Base-by-base conservation (phyloP, 2,797 vertebrate genomes). In the Rousettus madagascariensis region DNA sequence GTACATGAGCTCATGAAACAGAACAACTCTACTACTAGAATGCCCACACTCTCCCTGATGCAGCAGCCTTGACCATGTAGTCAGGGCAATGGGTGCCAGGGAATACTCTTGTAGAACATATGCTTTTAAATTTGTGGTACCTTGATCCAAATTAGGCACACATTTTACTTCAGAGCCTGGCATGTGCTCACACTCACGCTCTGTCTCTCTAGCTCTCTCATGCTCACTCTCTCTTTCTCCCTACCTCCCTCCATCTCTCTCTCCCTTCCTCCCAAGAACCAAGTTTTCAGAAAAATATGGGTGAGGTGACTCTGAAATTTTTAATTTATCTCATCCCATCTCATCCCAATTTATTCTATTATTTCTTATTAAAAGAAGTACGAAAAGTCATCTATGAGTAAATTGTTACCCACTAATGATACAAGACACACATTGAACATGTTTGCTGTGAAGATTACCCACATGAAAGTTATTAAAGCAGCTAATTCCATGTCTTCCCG, bases 21-120 rank as follows among this genome's bases (percentile, higher is more conserved):
- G 26, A 41, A 10, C n/a, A 89, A 8, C 22, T 85, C 2, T 15
- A 11, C 19, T 16, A 2, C 5, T 8, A 41, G 20, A 65, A 36
- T 10, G 1, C 0, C 13, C 11, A 22, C 57, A 19, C 5, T 13
- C 9, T 33, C 11, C 10, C 16, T 28, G 22, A 17, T 2, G 15
- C 33, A 46, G 12, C 5, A 12, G 7, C 6, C 20, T 10, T 43
- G 5, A 5, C 43, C 26, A 22, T 55, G 8, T 6, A 38, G 13
- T 17, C 6, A 66, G 33, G 16, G 2, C 8, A 26, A 4, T 15
- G 17, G 8, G 2, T 6, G 2, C 22, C 46, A 49, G 19, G 2
- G 10, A 59, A 72, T 22, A 2, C 15, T 69, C 15, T 71, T 30
- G 1, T 4, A 38, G 38, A 49, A 4, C 11, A 92, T 7, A 16